These are phyloP conservation scores for Festucalex cinctus DNA, from an alignment of 2,113 vertebrate species.

Conservation along the genomic window DNA sequence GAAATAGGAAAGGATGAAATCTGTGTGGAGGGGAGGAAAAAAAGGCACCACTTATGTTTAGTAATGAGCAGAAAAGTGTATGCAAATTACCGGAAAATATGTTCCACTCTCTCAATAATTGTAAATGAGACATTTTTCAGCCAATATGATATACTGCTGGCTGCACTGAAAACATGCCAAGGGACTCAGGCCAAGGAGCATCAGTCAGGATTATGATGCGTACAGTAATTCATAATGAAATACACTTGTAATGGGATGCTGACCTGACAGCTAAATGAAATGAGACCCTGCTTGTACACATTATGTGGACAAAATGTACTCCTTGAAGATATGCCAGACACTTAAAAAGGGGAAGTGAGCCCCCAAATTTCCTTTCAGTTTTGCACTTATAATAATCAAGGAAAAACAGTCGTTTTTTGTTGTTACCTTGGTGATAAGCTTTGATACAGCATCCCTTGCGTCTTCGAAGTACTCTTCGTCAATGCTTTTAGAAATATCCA, in stretches of 20 bases:
- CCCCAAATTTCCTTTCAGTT: no score
- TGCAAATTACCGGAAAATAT: slow-evolving; percentile 9
- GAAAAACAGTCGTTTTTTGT: not conserved
- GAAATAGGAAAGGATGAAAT: slow-evolving; percentile 60
- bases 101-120: slow-evolving; percentile 19
- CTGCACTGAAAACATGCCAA: slow-evolving; percentile 39
- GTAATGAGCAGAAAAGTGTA: slow-evolving; percentile 2
- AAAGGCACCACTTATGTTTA: slow-evolving; percentile 8
- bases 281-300: slow-evolving; percentile 22
- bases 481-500: slow-evolving; percentile 74
- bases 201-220: slow-evolving; percentile 48
- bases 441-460: slow-evolving; percentile 24
- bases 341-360: no score
- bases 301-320: slow-evolving; percentile 15
- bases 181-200: slow-evolving; percentile 25
- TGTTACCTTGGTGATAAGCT: slow-evolving; percentile 67
- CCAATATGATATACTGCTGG: slow-evolving; percentile 22
- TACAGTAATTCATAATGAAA: slow-evolving; percentile 46
- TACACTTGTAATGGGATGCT: slow-evolving; percentile 40
- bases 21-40: slow-evolving; percentile 55
- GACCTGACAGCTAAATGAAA: slow-evolving; percentile 33
- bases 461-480: fast-evolving
- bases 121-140: slow-evolving; percentile 50
- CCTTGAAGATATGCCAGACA: no score
- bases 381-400: not conserved